These are phyloP conservation scores for Ptychobarbus kaznakovi DNA, from an alignment of 2,797 vertebrate species.

Conservation along the genomic window DNA sequence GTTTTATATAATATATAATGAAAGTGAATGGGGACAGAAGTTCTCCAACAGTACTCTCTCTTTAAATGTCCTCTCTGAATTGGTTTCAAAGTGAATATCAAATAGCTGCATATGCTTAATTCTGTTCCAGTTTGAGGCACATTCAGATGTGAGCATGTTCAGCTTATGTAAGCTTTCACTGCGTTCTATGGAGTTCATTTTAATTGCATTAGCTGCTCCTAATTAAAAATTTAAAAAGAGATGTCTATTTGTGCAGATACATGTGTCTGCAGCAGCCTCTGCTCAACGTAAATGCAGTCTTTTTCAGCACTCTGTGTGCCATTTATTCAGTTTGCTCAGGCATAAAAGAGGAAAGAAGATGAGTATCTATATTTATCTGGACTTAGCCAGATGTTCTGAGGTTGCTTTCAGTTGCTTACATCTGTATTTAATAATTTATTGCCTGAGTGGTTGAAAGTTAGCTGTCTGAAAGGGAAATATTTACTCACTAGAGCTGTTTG, in stretches of 20 bases:
- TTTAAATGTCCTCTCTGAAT: background rate
- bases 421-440: slow-evolving; percentile 19
- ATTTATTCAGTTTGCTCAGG: slow-evolving; percentile 20
- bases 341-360: slow-evolving; percentile 26
- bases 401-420: slow-evolving; percentile 11
- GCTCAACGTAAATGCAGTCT: background rate
- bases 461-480: slow-evolving; percentile 13
- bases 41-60: background rate
- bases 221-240: slow-evolving; percentile 6
- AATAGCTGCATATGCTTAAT: background rate
- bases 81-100: slow-evolving; percentile 8
- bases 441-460: background rate
- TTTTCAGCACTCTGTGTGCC: background rate
- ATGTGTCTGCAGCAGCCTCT: background rate
- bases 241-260: background rate
- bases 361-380: slow-evolving; percentile 50
- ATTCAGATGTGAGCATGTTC: background rate
- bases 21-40: background rate
- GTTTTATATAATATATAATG: background rate
- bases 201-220: slow-evolving; percentile 15
- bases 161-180: slow-evolving; percentile 9
- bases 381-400: slow-evolving; percentile 54
- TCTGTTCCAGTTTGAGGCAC: background rate
- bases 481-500: background rate
- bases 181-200: slow-evolving; percentile 1